Percentiles rank a stretch among this genome's conserved stretches.
phyloP scores from a whole-genome alignment of 2,888 invertebrate species.

The Polydrusus tereticollis region DNA sequence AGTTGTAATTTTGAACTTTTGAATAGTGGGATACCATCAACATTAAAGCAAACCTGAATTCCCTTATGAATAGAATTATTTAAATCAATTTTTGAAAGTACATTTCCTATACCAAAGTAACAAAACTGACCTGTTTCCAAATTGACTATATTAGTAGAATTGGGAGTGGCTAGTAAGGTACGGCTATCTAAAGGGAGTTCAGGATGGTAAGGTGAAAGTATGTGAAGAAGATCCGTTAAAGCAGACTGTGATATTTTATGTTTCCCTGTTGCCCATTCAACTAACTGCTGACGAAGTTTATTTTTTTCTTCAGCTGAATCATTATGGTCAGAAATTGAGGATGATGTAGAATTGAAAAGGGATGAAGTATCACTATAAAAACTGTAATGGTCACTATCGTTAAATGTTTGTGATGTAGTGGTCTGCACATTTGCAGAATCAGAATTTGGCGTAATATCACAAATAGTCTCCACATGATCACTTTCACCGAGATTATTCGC shows the following conservation, averaged over 20 bases:
- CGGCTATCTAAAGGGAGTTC: not conserved
- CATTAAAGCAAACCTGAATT: not conserved
- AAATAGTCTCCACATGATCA: too few species aligned
- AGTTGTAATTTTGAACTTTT: conserved; percentile 19
- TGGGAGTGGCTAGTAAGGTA: conserved; percentile 4
- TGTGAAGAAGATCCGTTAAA: not conserved
- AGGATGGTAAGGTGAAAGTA: conserved; percentile 3
- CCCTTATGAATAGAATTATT: not conserved
- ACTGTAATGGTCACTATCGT: too few species aligned
- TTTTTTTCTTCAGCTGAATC: not conserved
- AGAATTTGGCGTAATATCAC: too few species aligned
- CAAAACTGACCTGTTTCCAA: conserved; percentile 18
- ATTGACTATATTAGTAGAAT: not conserved
- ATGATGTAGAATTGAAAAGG: not conserved
- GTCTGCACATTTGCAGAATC: too few species aligned
- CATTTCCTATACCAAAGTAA: conserved; percentile 23
- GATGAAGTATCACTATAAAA: too few species aligned
- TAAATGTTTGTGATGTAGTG: too few species aligned
- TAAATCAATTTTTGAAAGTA: not conserved
- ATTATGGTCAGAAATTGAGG: not conserved
- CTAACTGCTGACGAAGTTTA: not conserved
- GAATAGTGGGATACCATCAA: conserved; percentile 13
- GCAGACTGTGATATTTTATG: conserved; percentile 8
- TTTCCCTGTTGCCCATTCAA: not conserved
- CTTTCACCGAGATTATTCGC: not conserved